Conservation (phyloP, 2,113 vertebrate species). For the Ivindomyrus marchei region DNA sequence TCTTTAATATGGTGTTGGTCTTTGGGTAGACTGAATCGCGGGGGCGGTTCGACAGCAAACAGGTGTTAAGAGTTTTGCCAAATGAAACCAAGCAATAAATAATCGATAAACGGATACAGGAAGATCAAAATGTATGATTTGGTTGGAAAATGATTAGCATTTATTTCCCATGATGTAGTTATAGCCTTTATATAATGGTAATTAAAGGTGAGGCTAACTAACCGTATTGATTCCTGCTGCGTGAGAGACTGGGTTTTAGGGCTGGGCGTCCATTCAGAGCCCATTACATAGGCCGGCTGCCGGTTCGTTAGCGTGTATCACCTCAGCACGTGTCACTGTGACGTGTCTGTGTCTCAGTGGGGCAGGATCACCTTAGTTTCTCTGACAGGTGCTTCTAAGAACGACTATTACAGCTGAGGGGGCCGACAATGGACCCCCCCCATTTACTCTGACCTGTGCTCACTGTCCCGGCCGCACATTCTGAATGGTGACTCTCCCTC, state of each 20-base stretch:
- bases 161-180: background rate
- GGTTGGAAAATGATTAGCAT: background rate
- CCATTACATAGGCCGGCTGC: background rate
- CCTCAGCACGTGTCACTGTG: background rate
- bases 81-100: background rate
- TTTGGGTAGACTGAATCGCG: conserved; percentile 10
- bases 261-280: background rate
- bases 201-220: background rate
- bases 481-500: background rate
- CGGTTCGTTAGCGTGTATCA: background rate
- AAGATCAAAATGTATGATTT: background rate
- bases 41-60: conserved; percentile 21
- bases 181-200: background rate
- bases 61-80: background rate
- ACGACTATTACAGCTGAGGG: background rate
- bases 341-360: background rate
- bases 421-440: background rate
- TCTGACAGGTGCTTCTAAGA: background rate
- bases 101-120: background rate
- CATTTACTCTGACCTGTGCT: background rate
- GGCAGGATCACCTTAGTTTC: background rate
- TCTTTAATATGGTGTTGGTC: background rate
- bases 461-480: background rate
- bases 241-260: background rate
- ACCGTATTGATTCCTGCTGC: background rate